Evolutionary conservation across 2,888 invertebrate species (phyloP).

Genomic region (Agrotis clavis): DNA sequence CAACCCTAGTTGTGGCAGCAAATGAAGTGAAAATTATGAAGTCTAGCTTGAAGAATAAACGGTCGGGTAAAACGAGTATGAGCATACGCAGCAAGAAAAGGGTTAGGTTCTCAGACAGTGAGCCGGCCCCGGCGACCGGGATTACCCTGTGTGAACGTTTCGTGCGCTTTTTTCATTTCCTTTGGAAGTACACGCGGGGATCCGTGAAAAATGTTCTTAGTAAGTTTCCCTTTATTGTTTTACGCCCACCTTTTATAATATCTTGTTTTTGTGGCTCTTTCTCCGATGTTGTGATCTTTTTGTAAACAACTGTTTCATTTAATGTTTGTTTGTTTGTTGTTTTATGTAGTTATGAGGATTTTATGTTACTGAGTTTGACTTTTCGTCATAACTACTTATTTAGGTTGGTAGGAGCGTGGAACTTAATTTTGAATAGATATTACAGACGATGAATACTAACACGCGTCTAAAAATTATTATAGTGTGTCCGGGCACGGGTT

Average conservation of each 20-base stretch:
- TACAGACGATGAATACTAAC: too few relatives aligned
- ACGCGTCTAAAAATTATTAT: too few relatives aligned
- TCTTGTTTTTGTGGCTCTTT: constrained; percentile 45
- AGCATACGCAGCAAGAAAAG: constrained; percentile 79
- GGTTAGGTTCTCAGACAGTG: constrained; percentile 82
- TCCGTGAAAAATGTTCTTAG: constrained; percentile 79
- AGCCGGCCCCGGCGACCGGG: constrained; percentile 67
- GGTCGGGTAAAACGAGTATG: constrained; percentile 71
- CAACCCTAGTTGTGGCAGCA: constrained; percentile 68
- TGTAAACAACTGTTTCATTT: constrained; percentile 35
- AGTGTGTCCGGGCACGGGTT: too few relatives aligned
- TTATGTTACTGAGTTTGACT: background rate
- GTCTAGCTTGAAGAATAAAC: constrained; percentile 81
- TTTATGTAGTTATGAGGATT: constrained; percentile 1
- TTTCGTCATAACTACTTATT: background rate
- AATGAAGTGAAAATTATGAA: constrained; percentile 81
- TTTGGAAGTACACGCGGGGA: constrained; percentile 79
- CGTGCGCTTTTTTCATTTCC: constrained; percentile 78
- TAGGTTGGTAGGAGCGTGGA: background rate
- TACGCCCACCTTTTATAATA: constrained; percentile 54
- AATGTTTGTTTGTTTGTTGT: constrained; percentile 17
- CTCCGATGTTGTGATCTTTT: constrained; percentile 28
- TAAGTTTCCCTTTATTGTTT: constrained; percentile 75
- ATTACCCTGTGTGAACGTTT: constrained; percentile 79
- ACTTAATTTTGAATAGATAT: too few relatives aligned